Evolutionary conservation across 2,797 vertebrate genomes (phyloP).

Genomic region (Antennarius maculatus): DNA sequence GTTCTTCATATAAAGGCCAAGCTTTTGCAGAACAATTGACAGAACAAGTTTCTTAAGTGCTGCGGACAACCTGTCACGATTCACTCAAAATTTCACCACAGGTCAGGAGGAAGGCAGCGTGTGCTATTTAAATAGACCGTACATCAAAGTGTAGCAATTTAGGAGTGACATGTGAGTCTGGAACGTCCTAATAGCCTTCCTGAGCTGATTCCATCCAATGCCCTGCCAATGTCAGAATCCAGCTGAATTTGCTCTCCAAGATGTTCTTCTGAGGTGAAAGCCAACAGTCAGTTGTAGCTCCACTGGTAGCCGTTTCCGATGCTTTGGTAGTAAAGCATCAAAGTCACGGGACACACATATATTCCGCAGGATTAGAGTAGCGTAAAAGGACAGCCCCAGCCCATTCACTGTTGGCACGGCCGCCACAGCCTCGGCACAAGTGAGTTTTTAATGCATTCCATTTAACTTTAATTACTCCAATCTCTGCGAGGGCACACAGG

Average conservation of each 20-base stretch:
- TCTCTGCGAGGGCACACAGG: constrained; percentile 88
- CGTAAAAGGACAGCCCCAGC: constrained; percentile 84
- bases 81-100: constrained; percentile 66
- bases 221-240: constrained; percentile 76
- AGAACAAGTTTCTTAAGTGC: constrained; percentile 33
- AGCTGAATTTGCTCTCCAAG: constrained; percentile 79
- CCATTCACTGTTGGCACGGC: constrained; percentile 86
- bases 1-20: constrained; percentile 45
- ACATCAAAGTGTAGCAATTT: constrained; percentile 71
- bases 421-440: constrained; percentile 84
- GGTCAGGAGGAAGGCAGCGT: constrained; percentile 57
- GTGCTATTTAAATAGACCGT: constrained; percentile 62
- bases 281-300: constrained; percentile 74
- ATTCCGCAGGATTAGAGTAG: constrained; percentile 82
- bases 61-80: constrained; percentile 48
- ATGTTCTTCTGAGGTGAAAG: constrained; percentile 80
- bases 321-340: constrained; percentile 82
- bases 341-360: constrained; percentile 83
- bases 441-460: constrained; percentile 87
- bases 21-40: constrained; percentile 51
- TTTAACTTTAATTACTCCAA: constrained; percentile 92
- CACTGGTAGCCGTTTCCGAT: constrained; percentile 74
- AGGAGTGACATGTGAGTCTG: constrained; percentile 68
- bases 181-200: constrained; percentile 72
- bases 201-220: constrained; percentile 71